Evolutionary conservation across 2,113 vertebrate species (phyloP).

Genomic region (Rhabdornis inornatus): DNA sequence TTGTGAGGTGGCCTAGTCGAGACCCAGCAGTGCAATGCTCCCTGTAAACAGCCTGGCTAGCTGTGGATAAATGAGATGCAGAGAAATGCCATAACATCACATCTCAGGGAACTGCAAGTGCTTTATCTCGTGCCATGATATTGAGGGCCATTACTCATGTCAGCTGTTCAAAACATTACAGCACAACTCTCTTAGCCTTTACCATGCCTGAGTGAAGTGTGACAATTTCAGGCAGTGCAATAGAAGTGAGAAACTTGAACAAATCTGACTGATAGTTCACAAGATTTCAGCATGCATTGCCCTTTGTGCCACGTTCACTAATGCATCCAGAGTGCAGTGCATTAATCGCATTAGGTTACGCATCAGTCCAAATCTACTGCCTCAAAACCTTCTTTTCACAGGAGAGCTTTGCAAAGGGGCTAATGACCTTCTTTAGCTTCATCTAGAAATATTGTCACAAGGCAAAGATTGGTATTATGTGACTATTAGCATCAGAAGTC

Average conservation of each 20-base stretch:
- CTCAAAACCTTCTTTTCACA: neutral
- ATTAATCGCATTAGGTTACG: neutral
- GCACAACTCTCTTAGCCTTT: neutral
- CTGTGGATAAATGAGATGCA: neutral
- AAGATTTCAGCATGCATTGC: neutral
- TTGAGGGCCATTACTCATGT: neutral
- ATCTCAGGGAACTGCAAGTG: neutral
- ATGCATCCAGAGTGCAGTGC: neutral
- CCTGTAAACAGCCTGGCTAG: neutral
- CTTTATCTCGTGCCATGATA: neutral
- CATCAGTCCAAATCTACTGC: neutral
- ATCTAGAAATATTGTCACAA: neutral
- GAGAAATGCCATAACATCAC: neutral
- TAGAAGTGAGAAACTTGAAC: neutral
- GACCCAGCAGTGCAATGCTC: neutral
- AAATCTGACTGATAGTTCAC: conserved; percentile 3
- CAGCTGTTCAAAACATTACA: neutral
- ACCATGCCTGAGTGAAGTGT: neutral
- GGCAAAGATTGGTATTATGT: neutral
- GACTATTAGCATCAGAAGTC: neutral
- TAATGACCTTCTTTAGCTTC: neutral
- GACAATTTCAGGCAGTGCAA: neutral
- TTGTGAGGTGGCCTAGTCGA: neutral
- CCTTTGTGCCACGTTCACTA: neutral
- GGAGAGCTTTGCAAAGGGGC: neutral